A percentile compares a stretch with the other conserved stretches of the same genome.
Conservation (phyloP, 2,888 invertebrate genomes). For the Nephrotoma guestfalica region DNA sequence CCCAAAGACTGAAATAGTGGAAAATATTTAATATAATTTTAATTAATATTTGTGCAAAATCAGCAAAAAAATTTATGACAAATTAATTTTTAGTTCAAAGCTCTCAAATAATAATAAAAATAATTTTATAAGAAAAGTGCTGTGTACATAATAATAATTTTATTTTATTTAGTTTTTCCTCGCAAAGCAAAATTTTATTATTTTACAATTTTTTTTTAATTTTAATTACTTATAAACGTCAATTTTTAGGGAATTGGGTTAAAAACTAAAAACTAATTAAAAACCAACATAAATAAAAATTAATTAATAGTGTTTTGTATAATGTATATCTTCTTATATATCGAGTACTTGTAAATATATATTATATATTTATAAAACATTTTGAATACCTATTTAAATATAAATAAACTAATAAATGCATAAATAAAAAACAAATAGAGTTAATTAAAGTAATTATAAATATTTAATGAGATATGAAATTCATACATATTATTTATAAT, state of each 20-base stretch:
- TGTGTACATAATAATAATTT: background rate
- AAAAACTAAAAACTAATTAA: background rate
- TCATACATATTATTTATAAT: background rate
- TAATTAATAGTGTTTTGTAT: background rate
- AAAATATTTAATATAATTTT: background rate
- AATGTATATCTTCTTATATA: background rate
- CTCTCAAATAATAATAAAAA: background rate
- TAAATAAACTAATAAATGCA: background rate
- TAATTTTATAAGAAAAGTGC: background rate
- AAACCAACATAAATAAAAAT: background rate
- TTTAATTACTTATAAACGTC: background rate
- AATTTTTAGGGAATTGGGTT: background rate
- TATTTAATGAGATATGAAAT: background rate
- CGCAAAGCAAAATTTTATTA: background rate
- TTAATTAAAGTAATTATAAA: background rate
- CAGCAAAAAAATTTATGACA: background rate
- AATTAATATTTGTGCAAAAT: background rate
- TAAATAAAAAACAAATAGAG: background rate
- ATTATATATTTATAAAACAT: background rate
- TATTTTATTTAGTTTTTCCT: background rate
- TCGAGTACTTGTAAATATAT: background rate
- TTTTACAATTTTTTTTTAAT: background rate
- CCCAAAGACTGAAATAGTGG: slow-evolving; percentile 3
- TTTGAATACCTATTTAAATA: background rate
- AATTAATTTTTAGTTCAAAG: background rate